Evolutionary conservation across 2,113 vertebrate species (phyloP), one percentile per base, ranked within the genome.

Genomic region (Chaetodon trifascialis): DNA sequence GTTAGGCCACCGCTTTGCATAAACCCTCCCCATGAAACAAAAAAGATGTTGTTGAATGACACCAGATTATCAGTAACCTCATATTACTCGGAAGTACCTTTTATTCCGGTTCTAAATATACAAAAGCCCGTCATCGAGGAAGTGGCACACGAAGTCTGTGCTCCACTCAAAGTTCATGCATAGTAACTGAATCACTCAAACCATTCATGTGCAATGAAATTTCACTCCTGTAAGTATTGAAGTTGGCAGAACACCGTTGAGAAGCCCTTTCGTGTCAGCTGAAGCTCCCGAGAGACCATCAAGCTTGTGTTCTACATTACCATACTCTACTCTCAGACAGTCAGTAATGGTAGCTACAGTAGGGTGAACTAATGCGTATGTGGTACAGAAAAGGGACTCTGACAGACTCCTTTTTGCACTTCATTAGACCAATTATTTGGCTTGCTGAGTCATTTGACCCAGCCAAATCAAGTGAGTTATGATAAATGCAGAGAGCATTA

Each of bases 351-450:
- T 63, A 83, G 87, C 88, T 87, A 82, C 73, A 74, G 89, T 68
- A 66, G 68, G 38, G 79, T 73, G 78, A 86, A 80, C 82, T 88
- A 86, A 89, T 88, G 78, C 86, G 77, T 62, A 76, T 68, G 76
- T 87, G 38, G 64, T 79, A 73, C 65, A 83, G 83, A 58, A 89
- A 85, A 82, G 59, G 73, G 40, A 76, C 75, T 88, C 64, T 76
- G 89, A 87, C 86, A 88, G 79, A 86, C 86, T 90, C 71, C 76
- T 81, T 92, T 88, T 84, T 91, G 79, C 90, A 87, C 90, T 90
- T 93, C 90, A 92, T 94, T 93, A 92, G 80, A 84, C 83, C 88
- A 91, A 92, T 94, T 89, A 91, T 89, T 91, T 85, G 85, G 69
- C 84, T 88, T 91, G 78, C 86, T 89, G 87, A 92, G 90, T 88